Evolutionary conservation across 2,113 vertebrate species (phyloP), one percentile per base, ranked within the genome.

Genomic region (Saguinus imperator): DNA sequence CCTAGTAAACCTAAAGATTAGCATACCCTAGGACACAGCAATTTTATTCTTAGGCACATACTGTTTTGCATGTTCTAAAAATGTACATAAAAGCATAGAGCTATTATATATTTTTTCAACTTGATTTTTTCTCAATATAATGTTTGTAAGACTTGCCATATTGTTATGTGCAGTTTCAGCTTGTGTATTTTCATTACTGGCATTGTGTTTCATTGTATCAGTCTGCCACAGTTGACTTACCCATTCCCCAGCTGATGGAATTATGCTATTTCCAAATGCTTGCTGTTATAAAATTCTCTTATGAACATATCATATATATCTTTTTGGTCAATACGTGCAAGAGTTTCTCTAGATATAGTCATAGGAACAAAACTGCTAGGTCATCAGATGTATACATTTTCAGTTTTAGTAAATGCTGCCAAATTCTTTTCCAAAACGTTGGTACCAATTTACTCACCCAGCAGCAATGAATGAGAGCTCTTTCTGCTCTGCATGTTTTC

Each of bases 1-100:
- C 72, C 37, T 55, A 66, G 48, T 61, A 80, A 90, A 95, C 79
- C 61, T 55, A 55, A 85, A 96, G n/a, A 75, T 96, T 83, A 92
- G 35, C 70, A 95, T 57, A 76, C 14, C 17, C 29, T 13, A 84
- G 10, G 70, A 92, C 80, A 94, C 61, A 83, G 61, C 52, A 90
- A 37, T 94, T 94, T 95, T 77, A 92, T 97, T 92, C 94, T 92
- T 92, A 87, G 75, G 29, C 16, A 50, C 66, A 55, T 20, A 23
- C 10, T 79, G 61, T 68, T 92, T 92, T 84, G 40, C 48, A 85
- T 35, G n/a, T 73, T 93, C 87, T 76, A 13, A 61, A 97, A 83
- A 79, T 75, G 43, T 80, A 70, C 68, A 32, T 76, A 93, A 76
- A 77, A 86, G 48, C 57, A 66, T 77, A 50, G 9, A 66, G 50